Base-by-base conservation (phyloP, 2,113 vertebrate genomes). In the Pica pica region DNA sequence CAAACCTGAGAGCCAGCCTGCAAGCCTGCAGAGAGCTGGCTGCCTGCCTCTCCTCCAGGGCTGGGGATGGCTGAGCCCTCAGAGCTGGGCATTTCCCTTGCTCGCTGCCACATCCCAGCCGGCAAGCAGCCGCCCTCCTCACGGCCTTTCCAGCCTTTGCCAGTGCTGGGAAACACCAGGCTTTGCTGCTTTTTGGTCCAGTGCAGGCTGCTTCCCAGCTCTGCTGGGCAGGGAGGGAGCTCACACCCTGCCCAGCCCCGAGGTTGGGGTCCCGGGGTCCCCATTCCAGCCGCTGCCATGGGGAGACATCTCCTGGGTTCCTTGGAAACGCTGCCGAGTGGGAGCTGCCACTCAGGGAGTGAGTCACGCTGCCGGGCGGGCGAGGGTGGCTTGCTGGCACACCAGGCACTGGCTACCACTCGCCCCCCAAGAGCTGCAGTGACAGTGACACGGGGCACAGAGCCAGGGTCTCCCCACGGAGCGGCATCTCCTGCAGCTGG, bases 261-360 rank as follows among this genome's bases (percentile, higher is more conserved):
- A 19, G 75, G 8, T 75, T 35, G n/a, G 73, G 49, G 57, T 56
- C 18, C 27, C 0, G 5, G 28, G 68, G 37, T 73, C 53, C 52
- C 47, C 2, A 3, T 30, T 37, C 37, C 81, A 59, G 90, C 83
- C 2, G 5, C 11, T 44, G 79, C 61, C 4, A 1, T 17, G 5
- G 3, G 5, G 83, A 93, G 26, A 39, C 67, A 65, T n/a, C 84
- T 47, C 87, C 78, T 9, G 7, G 0, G 92, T 39, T 71, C 93
- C 91, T 49, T 96, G 91, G 93, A 91, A 91, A 94, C 68, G 21
- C 68, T 83, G 83, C 83, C 22, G 50, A 21, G 80, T 94, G 94
- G 87, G 89, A 96, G 94, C 83, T 63, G 68, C 68, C 3, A 0
- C 83, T 16, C 22, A 0, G 55, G 90, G 87, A 83, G 50, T 87